Base-by-base conservation (phyloP, 2,797 vertebrate species). In the Buceros bicornis region DNA sequence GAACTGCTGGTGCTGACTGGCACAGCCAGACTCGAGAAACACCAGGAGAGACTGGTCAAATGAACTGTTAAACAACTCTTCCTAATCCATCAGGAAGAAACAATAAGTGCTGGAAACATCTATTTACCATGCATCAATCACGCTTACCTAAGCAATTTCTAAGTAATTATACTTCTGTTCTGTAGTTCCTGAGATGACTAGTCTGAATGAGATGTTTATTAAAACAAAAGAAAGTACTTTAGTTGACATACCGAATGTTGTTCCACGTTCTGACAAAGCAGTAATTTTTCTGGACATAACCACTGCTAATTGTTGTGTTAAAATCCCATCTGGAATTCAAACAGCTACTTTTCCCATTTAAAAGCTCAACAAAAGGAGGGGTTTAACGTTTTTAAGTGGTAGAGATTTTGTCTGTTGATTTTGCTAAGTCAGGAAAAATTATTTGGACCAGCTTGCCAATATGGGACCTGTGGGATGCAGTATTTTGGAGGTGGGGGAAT, bases 1-100 rank as follows among this genome's bases (percentile, higher is more conserved):
- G 98, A 98, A 94, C 98, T 97, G 98, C 98, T 98, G 96, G 98
- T 98, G 97, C 98, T 96, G 98, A 98, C 98, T 98, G 98, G 98
- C 99, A 98, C 98, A 98, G 98, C 98, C 97, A 97, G 98, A 96
- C 96, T 95, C 98, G 89, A 82, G 93, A 92, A 97, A 97, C 96
- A 97, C 92, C 97, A 62, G 97, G 93, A 94, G 86, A 97, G 94
- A 95, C 98, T 96, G 98, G 98, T 98, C 98, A 98, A 98, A 99
- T 98, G 98, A 99, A 98, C 97, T 98, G 98, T 99, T 98, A 98
- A 98, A 99, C 98, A 98, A 98, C 98, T 98, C 96, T 97, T 97
- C 97, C 98, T 98, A 98, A 98, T 98, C 97, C 97, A 95, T 97
- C 93, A 91, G 93, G 95, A 95, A 96, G 97, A 98, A 98, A 99